These are phyloP conservation scores for Pristionchus maxplancki DNA, from an alignment of 2,888 invertebrate species.

Conservation along the genomic window DNA sequence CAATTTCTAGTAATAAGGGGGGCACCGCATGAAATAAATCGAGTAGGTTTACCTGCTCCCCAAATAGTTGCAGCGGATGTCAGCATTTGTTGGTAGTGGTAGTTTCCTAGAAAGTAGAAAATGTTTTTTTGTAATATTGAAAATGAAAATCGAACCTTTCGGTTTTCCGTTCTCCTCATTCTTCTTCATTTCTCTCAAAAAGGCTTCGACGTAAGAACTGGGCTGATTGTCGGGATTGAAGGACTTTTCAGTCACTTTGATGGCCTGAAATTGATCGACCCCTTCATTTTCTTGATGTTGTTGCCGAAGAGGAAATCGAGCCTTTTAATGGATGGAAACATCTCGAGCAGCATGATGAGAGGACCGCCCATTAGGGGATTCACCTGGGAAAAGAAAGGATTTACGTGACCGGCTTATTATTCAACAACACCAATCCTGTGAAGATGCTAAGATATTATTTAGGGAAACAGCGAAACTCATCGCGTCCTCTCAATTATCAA, in stretches of 20 bases:
- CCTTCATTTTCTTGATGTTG: background rate
- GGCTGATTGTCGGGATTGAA: slow-evolving; percentile 14
- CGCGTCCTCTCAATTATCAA: too few species aligned
- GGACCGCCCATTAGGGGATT: background rate
- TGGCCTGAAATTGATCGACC: background rate
- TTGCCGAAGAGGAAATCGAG: slow-evolving; percentile 9
- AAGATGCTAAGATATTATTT: background rate
- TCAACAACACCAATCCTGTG: too few species aligned
- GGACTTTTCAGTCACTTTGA: background rate
- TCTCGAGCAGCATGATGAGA: background rate
- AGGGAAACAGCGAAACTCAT: too few species aligned
- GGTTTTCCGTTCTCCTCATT: background rate
- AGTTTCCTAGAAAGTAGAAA: background rate
- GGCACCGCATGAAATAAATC: too few species aligned
- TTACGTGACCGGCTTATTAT: too few species aligned
- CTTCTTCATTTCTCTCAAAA: slow-evolving; percentile 9
- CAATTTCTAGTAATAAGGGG: too few species aligned
- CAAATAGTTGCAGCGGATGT: background rate
- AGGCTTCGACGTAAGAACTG: slow-evolving; percentile 4
- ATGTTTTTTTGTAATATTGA: background rate
- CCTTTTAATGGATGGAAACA: background rate
- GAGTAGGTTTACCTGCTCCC: background rate
- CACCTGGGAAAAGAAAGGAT: background rate
- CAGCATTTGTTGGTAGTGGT: background rate
- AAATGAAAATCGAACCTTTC: background rate